Base-by-base conservation (phyloP, 2,797 vertebrate genomes). In the Malacoraja senta region DNA sequence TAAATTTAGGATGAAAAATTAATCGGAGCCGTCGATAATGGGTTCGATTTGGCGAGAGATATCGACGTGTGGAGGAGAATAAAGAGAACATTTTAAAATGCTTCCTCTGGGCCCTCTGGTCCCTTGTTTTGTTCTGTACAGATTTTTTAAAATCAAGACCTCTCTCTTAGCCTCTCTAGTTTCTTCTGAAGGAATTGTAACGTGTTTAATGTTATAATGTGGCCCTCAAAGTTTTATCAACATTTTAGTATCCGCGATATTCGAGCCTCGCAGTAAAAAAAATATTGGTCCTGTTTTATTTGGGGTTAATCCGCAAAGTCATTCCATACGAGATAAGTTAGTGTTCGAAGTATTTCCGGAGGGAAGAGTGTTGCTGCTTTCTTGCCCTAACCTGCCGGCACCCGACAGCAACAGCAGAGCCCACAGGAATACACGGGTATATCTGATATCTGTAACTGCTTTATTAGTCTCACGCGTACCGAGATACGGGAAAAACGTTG, bases 1-100 rank as follows among this genome's bases (percentile, higher is more conserved):
- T 91, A 72, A 24, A 38, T 71, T 68, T 91, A 38, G 24, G 12
- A n/a, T 32, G 83, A 86, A 88, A 65, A 88, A 88, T 88, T 32
- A 65, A 19, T 35, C 17, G 61, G 61, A 88, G 61, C 17, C n/a
- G 19, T 68, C n/a, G 2, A 29, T 29, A 63, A 32, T 65, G 3
- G 68, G 61, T 88, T 88, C n/a, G 17, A 65, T 32, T 68, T 65
- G 65, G 61, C 61, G 15, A 63, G n/a, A 26, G 68, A 92, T 53
- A 0, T 26, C 53, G 68, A 15, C 53, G n/a, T 53, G 44, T 1
- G 68, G 19, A 92, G 90, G 26, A 29, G 21, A 76, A 92, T 92
- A 26, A 58, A 74, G 38, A 21, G 38, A 53, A 29, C 9, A 17
- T 76, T 91, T 74, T 15, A n/a, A 17, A 68, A 35, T 53, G 21